phyloP scores from a whole-genome alignment of 2,113 vertebrate species.

The human (Homo sapiens) region GRCh38 chr20:32354501-32355000 shows the following conservation, averaged over 20 bases:
- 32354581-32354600: neutral
- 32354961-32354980: neutral
- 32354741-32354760: neutral
- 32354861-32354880: neutral
- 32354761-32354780: neutral
- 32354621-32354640: neutral
- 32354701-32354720: neutral
- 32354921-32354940: neutral
- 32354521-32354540: neutral
- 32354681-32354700: neutral
- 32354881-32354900: neutral
- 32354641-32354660: neutral
- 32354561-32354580: neutral
- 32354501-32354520: slow-evolving; percentile 1
- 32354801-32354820: slow-evolving; percentile 32
- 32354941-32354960: neutral
- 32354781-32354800: neutral
- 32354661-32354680: neutral
- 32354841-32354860: neutral
- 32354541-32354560: slow-evolving; percentile 32
- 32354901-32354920: neutral
- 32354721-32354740: neutral
- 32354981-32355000: neutral
- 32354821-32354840: slow-evolving; percentile 6
- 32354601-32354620: neutral